Evolutionary conservation across 2,888 invertebrate genomes (phyloP), one percentile per base, ranked within the genome.

Genomic region (Teleiodes luculella): DNA sequence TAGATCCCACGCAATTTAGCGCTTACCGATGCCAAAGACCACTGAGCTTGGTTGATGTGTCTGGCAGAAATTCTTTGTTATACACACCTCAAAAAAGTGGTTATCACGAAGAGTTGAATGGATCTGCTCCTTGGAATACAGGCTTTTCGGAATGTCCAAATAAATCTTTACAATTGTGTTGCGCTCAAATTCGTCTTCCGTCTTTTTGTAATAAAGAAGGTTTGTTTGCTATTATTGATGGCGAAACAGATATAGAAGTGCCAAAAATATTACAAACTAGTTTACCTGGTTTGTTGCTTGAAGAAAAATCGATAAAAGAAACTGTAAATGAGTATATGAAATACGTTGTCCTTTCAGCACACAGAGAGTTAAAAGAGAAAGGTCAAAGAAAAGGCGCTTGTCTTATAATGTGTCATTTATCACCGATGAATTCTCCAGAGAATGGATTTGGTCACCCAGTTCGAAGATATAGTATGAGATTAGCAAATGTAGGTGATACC

Each of bases 111-210:
- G 93, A 93, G 63, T 77, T 92, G 56, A 86, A 77, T 56, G 89
- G 91, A 2, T 63, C 69, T 6, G 94, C 92, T 6, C 94, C 95
- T 3, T 96, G 96, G 96, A 91, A 91, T 45, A 91, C 95, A 30
- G 96, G 96, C 0, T 96, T 96, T 79, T 95, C 96, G 0, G 96
- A 96, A 86, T 94, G 96, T 10, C 93, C 96, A 0, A 96, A 96
- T 31, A 92, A 91, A 61, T 91, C 91, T 52, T 91, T 94, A 61
- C 93, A 94, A 67, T 78, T 96, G n/a, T 93, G 93, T 70, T 93
- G 96, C 54, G 92, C 94, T 0, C 96, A 96, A 83, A 91, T 96
- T 48, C 91, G 96, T 52, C 87, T 95, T 57, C 94, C 95, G 11
- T 92, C 93, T 1, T 95, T 95, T 78, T 95, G 95, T 74, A 95